Conservation (phyloP, 2,797 vertebrate species). For the Chelmon rostratus region DNA sequence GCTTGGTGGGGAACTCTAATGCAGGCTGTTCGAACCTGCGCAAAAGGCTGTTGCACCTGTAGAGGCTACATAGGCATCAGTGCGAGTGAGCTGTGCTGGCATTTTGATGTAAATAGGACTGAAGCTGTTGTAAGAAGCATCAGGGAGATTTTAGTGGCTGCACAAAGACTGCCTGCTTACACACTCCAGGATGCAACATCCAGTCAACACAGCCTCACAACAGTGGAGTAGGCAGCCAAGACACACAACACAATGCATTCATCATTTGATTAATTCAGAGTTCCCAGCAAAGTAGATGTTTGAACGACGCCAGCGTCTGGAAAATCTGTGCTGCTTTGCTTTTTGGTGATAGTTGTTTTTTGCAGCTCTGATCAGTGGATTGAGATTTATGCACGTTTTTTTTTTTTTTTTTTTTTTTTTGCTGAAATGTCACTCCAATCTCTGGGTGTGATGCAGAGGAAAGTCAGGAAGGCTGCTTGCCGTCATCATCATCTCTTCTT, state of each 20-base stretch:
- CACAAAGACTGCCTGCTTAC: slow-evolving; percentile 52
- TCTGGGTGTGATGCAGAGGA: slow-evolving; percentile 24
- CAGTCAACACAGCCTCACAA: slow-evolving; percentile 36
- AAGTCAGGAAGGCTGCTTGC: neutral
- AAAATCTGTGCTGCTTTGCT: neutral
- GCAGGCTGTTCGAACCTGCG: slow-evolving; percentile 32
- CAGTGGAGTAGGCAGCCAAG: slow-evolving; percentile 22
- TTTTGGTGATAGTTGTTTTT: neutral
- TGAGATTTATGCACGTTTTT: neutral
- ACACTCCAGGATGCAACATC: slow-evolving; percentile 55
- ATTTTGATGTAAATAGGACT: slow-evolving; percentile 21
- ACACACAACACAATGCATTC: slow-evolving; percentile 11
- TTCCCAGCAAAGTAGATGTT: slow-evolving; percentile 19
- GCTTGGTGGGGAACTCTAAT: slow-evolving; percentile 13
- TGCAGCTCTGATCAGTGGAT: neutral
- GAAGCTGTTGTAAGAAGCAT: slow-evolving; percentile 24
- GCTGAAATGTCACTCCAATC: slow-evolving; percentile 18
- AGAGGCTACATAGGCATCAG: slow-evolving; percentile 31
- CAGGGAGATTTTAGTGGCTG: slow-evolving; percentile 36
- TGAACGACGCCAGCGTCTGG: neutral
- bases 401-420: neutral
- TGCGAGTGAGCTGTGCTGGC: slow-evolving; percentile 21
- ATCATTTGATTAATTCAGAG: slow-evolving; percentile 12
- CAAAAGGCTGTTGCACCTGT: slow-evolving; percentile 60
- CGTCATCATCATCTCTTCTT: slow-evolving; percentile 12